Conservation (phyloP, 2,113 vertebrate species). For the Triplophysa dalaica region DNA sequence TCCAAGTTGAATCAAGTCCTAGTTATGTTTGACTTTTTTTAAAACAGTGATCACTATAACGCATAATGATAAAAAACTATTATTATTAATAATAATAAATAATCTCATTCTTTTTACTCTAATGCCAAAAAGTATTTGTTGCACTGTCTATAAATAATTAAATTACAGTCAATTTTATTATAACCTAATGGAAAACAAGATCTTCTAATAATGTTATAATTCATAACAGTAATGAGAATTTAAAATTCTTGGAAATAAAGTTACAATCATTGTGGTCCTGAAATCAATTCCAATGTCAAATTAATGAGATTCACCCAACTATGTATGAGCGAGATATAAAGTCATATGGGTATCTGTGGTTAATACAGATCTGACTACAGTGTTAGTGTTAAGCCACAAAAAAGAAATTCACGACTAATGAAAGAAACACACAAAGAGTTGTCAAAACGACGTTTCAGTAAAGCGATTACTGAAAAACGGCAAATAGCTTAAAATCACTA, state of each 20-base stretch:
- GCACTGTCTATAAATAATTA: background rate
- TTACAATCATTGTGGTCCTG: background rate
- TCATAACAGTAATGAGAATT: background rate
- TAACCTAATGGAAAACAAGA: background rate
- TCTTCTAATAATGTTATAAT: too few species aligned
- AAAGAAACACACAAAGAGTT: background rate
- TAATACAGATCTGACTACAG: background rate
- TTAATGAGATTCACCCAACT: background rate
- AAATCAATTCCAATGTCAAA: background rate
- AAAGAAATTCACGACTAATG: constrained; percentile 1
- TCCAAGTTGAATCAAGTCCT: too few species aligned
- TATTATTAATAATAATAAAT: too few species aligned
- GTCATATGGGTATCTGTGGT: constrained; percentile 1
- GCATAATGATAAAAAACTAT: too few species aligned
- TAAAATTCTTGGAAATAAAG: too few species aligned
- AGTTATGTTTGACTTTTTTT: too few species aligned
- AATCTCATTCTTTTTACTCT: too few species aligned
- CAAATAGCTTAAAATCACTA: constrained; percentile 16
- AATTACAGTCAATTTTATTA: too few species aligned
- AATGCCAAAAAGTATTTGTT: too few species aligned
- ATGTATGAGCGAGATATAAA: background rate
- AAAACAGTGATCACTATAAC: too few species aligned
- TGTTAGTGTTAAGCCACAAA: constrained; percentile 35
- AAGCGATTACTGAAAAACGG: constrained; percentile 12
- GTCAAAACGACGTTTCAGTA: background rate